phyloP scores from a whole-genome alignment of 2,888 invertebrate genomes.

The Tryphoninae sp. region DNA sequence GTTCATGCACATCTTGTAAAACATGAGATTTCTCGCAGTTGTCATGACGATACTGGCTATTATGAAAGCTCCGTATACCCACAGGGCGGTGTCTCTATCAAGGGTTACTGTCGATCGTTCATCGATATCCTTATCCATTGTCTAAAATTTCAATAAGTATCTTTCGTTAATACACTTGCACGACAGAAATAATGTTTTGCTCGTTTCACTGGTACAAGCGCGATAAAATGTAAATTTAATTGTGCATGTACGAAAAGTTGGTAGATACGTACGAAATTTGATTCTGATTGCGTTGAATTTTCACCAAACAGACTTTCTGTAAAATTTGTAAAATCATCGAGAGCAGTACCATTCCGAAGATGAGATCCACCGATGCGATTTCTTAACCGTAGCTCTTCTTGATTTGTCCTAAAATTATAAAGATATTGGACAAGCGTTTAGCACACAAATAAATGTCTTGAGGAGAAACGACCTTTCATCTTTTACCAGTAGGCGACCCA shows the following conservation, averaged over 20 bases:
- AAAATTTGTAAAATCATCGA: conserved; percentile 1
- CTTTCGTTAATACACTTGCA: not conserved
- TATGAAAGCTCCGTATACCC: conserved; percentile 85
- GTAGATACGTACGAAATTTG: conserved; percentile 13
- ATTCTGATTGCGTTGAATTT: conserved; percentile 19
- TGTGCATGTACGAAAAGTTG: not conserved
- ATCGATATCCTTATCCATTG: not conserved
- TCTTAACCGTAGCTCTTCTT: conserved; percentile 76
- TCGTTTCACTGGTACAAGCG: not conserved
- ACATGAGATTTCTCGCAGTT: conserved; percentile 86
- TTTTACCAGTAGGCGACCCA: conserved; percentile 90
- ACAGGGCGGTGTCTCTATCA: conserved; percentile 72
- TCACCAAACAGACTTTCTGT: not conserved
- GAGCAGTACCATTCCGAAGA: not conserved
- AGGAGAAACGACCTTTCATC: not conserved
- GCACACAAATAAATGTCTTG: conserved; percentile 6
- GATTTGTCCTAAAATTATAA: conserved; percentile 79
- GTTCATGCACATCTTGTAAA: conserved; percentile 88
- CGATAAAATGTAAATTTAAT: not conserved
- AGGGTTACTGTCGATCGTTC: conserved; percentile 23
- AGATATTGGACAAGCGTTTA: conserved; percentile 15
- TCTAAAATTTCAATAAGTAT: conserved; percentile 6
- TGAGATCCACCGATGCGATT: not conserved
- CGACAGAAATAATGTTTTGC: not conserved
- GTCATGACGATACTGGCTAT: conserved; percentile 84